Percentiles rank a stretch among this genome's conserved stretches.
phyloP scores from a whole-genome alignment of 2,888 invertebrate genomes.

The Amphipoea oculea region DNA sequence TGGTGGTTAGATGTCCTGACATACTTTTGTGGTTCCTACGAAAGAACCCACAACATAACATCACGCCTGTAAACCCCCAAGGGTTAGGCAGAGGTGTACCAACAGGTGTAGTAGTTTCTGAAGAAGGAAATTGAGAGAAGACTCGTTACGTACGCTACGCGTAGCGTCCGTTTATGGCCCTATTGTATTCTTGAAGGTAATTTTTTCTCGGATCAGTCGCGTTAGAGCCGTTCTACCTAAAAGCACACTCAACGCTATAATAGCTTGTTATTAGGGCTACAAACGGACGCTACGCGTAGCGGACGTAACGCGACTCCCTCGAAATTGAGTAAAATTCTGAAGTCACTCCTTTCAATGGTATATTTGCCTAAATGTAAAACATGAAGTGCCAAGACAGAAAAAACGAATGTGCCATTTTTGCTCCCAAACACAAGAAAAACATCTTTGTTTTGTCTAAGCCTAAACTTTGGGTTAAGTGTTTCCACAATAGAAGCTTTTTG shows the following conservation, averaged over 20 bases:
- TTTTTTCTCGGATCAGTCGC: too few species aligned
- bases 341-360: background rate
- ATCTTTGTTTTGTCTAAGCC: constrained; percentile 41
- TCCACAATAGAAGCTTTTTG: constrained; percentile 31
- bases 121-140: background rate
- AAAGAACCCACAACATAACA: background rate
- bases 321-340: background rate
- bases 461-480: constrained; percentile 36
- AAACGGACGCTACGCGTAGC: too few species aligned
- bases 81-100: background rate
- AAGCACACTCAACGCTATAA: too few species aligned
- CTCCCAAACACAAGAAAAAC: constrained; percentile 30
- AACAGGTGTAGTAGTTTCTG: background rate
- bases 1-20: background rate
- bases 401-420: constrained; percentile 21
- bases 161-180: too few species aligned
- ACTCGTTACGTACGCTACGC: too few species aligned
- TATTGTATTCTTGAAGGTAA: too few species aligned
- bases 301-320: too few species aligned
- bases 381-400: constrained; percentile 1
- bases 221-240: too few species aligned
- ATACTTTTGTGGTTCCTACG: background rate
- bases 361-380: background rate
- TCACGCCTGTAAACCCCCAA: background rate
- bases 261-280: too few species aligned